Conservation (phyloP, 1,140 invertebrate genomes). For the Lepidotrigona ventralis region DNA sequence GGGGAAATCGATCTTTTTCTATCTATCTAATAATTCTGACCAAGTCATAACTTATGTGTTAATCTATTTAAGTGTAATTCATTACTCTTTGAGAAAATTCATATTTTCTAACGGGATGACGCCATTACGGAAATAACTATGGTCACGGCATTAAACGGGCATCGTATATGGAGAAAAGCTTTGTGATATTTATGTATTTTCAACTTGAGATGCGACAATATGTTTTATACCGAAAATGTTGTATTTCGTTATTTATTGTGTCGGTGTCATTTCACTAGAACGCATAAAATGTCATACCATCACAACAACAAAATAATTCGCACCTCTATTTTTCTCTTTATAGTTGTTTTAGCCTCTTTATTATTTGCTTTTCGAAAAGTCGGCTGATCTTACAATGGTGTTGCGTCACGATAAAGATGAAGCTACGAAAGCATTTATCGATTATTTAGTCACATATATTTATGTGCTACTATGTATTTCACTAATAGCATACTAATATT, state of each 20-base stretch:
- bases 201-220: too few relatives aligned
- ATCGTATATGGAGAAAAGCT: conserved; percentile 50
- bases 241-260: background rate
- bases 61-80: conserved; percentile 2
- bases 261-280: background rate
- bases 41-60: background rate
- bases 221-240: background rate
- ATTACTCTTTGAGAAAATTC: conserved; percentile 13
- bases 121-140: conserved; percentile 60
- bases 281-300: background rate
- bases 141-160: conserved; percentile 46
- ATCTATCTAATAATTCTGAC: background rate
- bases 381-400: conserved; percentile 8
- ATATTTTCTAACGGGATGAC: conserved; percentile 52
- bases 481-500: background rate
- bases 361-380: conserved; percentile 15
- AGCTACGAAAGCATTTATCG: conserved; percentile 43
- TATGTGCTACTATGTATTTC: background rate
- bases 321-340: background rate
- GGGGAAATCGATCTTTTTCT: too few relatives aligned
- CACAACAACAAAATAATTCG: background rate
- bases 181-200: conserved; percentile 25
- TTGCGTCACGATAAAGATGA: conserved; percentile 34
- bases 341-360: background rate
- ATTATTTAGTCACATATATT: conserved; percentile 37